A percentile compares a stretch with the other conserved stretches of the same genome.
Conservation (phyloP, 2,888 invertebrate genomes). For the Lottia gigantea region DNA sequence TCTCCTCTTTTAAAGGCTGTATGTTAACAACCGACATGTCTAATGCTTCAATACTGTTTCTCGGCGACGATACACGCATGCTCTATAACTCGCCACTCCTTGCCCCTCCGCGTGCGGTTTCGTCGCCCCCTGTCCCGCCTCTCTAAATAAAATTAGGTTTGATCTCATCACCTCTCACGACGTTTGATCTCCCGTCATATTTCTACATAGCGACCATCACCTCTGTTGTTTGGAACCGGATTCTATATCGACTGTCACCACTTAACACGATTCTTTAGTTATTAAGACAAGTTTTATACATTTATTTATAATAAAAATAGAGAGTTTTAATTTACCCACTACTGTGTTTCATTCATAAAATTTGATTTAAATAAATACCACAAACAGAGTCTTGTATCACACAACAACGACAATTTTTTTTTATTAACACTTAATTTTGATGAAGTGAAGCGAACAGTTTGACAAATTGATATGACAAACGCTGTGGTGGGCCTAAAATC, state of each 20-base stretch:
- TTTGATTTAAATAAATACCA: background rate
- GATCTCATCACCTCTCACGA: background rate
- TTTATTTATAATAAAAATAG: too few species aligned
- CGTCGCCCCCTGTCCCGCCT: conserved; percentile 9
- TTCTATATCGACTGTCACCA: background rate
- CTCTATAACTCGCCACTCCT: conserved; percentile 11
- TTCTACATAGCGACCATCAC: background rate
- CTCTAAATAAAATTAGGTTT: background rate
- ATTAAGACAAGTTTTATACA: too few species aligned
- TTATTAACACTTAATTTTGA: background rate
- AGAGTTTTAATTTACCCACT: conserved; percentile 4
- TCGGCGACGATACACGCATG: conserved; percentile 6
- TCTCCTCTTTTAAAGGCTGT: conserved; percentile 5
- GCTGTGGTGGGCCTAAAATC: background rate
- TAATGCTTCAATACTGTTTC: conserved; percentile 5
- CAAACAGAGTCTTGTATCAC: background rate
- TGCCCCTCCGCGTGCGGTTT: conserved; percentile 11
- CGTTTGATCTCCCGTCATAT: conserved; percentile 7
- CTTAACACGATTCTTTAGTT: background rate
- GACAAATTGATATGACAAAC: background rate
- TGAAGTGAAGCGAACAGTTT: background rate
- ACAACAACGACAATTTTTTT: background rate
- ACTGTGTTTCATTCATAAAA: background rate
- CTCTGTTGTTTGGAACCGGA: background rate
- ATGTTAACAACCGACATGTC: conserved; percentile 2